Percentiles rank a stretch among this genome's conserved stretches.
phyloP scores from a whole-genome alignment of 2,797 vertebrate genomes.

The Hemitrygon akajei region DNA sequence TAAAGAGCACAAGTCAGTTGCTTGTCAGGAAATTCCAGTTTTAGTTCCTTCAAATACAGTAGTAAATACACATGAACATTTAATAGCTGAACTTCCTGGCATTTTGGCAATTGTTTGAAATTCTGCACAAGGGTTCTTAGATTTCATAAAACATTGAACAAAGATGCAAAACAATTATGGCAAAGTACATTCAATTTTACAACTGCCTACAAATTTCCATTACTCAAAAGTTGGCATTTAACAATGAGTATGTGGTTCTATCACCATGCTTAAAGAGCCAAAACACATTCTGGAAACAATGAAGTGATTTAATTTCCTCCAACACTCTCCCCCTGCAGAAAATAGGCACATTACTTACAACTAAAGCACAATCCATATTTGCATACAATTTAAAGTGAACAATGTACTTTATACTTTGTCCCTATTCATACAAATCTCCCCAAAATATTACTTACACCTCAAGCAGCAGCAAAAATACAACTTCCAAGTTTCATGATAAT shows the following conservation, averaged over 20 bases:
- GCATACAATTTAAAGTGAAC: no score
- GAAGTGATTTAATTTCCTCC: no score
- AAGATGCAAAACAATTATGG: neutral
- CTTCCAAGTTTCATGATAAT: neutral
- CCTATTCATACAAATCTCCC: neutral
- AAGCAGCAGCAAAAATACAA: neutral
- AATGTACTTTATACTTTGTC: neutral
- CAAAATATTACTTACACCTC: neutral
- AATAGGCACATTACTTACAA: neutral
- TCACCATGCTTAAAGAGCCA: neutral
- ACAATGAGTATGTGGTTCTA: neutral
- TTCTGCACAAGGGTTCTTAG: neutral
- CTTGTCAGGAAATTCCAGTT: neutral
- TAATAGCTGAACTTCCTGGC: neutral
- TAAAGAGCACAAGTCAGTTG: constrained; percentile 16
- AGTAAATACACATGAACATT: neutral
- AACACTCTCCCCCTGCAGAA: no score
- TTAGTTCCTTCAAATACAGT: neutral
- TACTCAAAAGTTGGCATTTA: neutral
- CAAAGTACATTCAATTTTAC: neutral
- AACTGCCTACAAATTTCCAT: no score
- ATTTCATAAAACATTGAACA: neutral
- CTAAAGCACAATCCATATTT: no score
- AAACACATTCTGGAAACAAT: neutral
- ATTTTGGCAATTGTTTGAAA: neutral